Conservation (phyloP, 1,140 invertebrate genomes). For the Scaptomyza graminum region DNA sequence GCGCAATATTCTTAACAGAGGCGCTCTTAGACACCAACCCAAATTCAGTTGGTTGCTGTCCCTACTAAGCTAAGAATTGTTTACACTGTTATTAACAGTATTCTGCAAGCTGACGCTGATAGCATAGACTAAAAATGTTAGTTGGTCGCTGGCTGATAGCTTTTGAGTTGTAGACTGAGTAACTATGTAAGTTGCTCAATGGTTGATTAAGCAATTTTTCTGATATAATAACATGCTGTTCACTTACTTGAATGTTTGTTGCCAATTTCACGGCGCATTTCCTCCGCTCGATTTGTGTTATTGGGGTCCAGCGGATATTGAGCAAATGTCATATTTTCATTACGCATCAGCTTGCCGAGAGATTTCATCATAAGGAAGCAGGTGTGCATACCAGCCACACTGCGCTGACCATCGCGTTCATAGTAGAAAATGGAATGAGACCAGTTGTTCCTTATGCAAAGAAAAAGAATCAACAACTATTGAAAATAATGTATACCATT, state of each 20-base stretch:
- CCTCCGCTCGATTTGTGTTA: conserved; percentile 71
- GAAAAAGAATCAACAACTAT: background rate
- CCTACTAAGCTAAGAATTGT: conserved; percentile 39
- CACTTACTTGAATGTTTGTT: conserved; percentile 84
- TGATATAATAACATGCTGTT: no score
- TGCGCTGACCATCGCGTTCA: conserved; percentile 84
- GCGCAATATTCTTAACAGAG: conserved; percentile 12
- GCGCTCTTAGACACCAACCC: background rate
- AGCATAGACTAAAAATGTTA: no score
- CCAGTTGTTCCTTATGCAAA: conserved; percentile 84
- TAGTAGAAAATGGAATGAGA: conserved; percentile 84
- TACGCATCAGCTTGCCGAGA: conserved; percentile 78
- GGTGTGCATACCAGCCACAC: conserved; percentile 84
- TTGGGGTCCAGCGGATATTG: conserved; percentile 72
- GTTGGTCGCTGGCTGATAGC: no score
- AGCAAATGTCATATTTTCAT: conserved; percentile 78
- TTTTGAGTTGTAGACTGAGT: no score
- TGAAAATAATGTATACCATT: background rate
- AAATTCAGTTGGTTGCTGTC: conserved; percentile 41
- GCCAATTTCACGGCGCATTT: conserved; percentile 84
- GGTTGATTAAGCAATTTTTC: no score
- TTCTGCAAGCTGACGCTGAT: conserved; percentile 23
- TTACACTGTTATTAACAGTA: conserved; percentile 36
- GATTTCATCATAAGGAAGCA: conserved; percentile 84
- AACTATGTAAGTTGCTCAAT: no score